Evolutionary conservation across 1,140 invertebrate genomes (phyloP).

Genomic region (Antheraea mylitta): DNA sequence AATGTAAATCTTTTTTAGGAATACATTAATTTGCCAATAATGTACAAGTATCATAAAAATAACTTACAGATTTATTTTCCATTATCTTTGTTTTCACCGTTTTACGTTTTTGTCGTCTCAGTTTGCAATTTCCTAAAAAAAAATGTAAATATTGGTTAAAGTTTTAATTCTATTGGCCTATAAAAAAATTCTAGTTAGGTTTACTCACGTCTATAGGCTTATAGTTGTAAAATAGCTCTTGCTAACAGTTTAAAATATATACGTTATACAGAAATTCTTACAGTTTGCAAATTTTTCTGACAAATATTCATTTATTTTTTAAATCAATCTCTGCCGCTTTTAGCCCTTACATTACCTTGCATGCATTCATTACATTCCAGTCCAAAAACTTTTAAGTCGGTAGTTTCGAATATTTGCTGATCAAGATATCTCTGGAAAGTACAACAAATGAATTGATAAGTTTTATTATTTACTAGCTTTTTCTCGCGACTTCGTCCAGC

Average conservation of each 20-base stretch:
- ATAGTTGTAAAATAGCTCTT: slow-evolving; percentile 81
- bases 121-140: slow-evolving; percentile 75
- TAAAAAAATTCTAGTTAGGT: neutral
- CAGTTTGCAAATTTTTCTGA: too few relatives aligned
- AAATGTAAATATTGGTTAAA: slow-evolving; percentile 22
- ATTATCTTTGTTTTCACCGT: slow-evolving; percentile 75
- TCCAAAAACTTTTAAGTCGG: slow-evolving; percentile 84
- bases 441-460: too few relatives aligned
- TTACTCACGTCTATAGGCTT: slow-evolving; percentile 78
- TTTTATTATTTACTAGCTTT: too few relatives aligned
- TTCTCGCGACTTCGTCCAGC: too few relatives aligned
- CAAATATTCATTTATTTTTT: too few relatives aligned
- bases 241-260: too few relatives aligned
- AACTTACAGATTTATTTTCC: slow-evolving; percentile 74
- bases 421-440: slow-evolving; percentile 85
- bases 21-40: slow-evolving; percentile 28
- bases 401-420: slow-evolving; percentile 82
- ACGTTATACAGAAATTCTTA: slow-evolving; percentile 8
- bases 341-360: slow-evolving; percentile 84
- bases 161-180: too few relatives aligned
- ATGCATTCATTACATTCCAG: slow-evolving; percentile 83
- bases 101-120: slow-evolving; percentile 80
- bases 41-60: slow-evolving; percentile 68
- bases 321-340: slow-evolving; percentile 71
- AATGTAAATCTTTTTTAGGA: slow-evolving; percentile 20